A percentile compares a stretch with the other conserved stretches of the same genome.
These are phyloP conservation scores for Asobara japonica DNA, from an alignment of 1,140 invertebrate genomes.

Conservation along the genomic window DNA sequence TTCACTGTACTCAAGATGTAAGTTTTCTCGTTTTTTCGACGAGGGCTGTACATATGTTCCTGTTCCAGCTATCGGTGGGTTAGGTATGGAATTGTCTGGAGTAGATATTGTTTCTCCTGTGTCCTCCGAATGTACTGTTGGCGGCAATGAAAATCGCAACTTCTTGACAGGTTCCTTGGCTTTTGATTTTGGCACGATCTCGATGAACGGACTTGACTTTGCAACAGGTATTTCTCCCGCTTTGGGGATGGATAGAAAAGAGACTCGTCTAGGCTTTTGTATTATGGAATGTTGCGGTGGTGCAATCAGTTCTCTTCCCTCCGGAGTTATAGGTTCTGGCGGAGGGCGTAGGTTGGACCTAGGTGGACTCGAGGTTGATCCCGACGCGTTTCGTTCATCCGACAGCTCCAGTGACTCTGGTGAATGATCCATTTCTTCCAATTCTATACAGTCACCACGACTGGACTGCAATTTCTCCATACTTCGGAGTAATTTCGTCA, in stretches of 20 bases:
- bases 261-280: not conserved
- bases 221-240: not conserved
- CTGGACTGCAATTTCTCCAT: not conserved
- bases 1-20: not conserved
- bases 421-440: not conserved
- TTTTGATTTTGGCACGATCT: not conserved
- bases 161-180: not conserved
- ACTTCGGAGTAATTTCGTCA: not conserved
- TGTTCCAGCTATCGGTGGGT: not conserved
- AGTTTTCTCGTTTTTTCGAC: not conserved
- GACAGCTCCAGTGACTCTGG: not conserved
- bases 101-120: not conserved
- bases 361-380: no score
- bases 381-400: not conserved
- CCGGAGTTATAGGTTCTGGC: not conserved
- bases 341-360: not conserved
- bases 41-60: not conserved
- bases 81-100: not conserved
- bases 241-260: not conserved
- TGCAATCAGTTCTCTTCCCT: not conserved
- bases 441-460: not conserved
- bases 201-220: not conserved
- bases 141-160: not conserved
- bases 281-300: not conserved
- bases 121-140: not conserved